These are phyloP conservation scores for Fragum sueziense DNA, from an alignment of 2,888 invertebrate species.

Conservation along the genomic window DNA sequence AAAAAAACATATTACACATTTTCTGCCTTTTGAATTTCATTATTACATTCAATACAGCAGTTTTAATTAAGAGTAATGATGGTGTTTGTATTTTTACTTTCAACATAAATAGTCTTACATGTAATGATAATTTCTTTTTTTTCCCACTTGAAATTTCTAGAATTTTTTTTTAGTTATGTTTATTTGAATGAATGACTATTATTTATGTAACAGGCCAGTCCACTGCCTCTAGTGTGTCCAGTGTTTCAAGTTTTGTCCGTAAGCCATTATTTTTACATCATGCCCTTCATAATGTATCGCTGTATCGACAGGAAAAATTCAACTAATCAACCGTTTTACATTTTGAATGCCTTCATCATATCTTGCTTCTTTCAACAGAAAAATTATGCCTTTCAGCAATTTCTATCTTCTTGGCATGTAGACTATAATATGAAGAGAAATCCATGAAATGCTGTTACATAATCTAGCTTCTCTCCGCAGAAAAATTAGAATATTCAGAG, in stretches of 20 bases:
- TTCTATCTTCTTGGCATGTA: no score
- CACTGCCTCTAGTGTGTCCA: conserved; percentile 32
- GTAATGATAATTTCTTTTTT: no score
- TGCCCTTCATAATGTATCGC: no score
- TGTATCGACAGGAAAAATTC: neutral
- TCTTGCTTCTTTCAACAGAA: neutral
- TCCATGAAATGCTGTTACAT: neutral
- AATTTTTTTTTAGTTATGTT: no score
- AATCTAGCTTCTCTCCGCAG: neutral
- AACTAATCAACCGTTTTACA: neutral
- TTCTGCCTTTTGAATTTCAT: no score
- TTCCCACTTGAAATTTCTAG: no score
- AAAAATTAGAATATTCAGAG: neutral
- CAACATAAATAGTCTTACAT: no score
- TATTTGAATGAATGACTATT: neutral
- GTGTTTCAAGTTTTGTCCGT: conserved; percentile 57
- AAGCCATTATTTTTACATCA: conserved; percentile 26
- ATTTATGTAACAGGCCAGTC: conserved; percentile 26
- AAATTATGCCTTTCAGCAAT: neutral
- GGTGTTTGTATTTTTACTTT: no score
- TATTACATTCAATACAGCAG: no score
- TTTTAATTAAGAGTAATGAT: no score
- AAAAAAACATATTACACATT: no score
- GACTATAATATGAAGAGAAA: no score
- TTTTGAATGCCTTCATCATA: neutral